These are phyloP conservation scores for Druon quercuslanigerum DNA, from an alignment of 1,140 invertebrate species.

Conservation along the genomic window DNA sequence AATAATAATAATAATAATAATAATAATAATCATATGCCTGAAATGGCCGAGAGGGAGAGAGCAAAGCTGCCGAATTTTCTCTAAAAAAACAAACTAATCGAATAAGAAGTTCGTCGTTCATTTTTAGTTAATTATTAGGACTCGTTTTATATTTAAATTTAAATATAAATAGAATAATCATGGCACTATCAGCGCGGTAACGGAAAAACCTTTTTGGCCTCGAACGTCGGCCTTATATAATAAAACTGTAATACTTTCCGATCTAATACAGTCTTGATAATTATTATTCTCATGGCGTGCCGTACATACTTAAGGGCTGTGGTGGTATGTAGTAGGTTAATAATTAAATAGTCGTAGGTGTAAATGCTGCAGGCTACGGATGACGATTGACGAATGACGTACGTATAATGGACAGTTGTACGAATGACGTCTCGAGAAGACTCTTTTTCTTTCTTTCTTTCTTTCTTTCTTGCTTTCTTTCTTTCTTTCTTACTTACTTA, in stretches of 20 bases:
- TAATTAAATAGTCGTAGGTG: conserved; percentile 60
- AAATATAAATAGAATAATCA: conserved; percentile 44
- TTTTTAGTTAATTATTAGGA: conserved; percentile 44
- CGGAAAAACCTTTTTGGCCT: conserved; percentile 50
- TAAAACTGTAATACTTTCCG: conserved; percentile 69
- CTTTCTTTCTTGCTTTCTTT: too few relatives aligned
- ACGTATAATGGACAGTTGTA: conserved; percentile 66
- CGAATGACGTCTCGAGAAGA: conserved; percentile 64
- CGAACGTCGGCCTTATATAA: conserved; percentile 57
- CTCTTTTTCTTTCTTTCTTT: background rate
- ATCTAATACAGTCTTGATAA: conserved; percentile 72
- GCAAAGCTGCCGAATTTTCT: conserved; percentile 39
- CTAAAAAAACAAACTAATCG: conserved; percentile 42
- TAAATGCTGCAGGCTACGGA: conserved; percentile 69
- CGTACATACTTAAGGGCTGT: conserved; percentile 49
- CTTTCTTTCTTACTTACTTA: too few relatives aligned
- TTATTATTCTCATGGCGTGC: conserved; percentile 58
- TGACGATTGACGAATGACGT: conserved; percentile 57
- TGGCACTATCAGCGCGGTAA: conserved; percentile 55
- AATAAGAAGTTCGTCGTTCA: conserved; percentile 44
- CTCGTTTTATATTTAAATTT: conserved; percentile 19
- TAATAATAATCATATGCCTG: too few relatives aligned
- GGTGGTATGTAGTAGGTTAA: conserved; percentile 52
- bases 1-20: too few relatives aligned
- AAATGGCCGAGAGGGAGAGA: too few relatives aligned